Conservation (phyloP, 2,888 invertebrate genomes). For the Drosophila dives region DNA sequence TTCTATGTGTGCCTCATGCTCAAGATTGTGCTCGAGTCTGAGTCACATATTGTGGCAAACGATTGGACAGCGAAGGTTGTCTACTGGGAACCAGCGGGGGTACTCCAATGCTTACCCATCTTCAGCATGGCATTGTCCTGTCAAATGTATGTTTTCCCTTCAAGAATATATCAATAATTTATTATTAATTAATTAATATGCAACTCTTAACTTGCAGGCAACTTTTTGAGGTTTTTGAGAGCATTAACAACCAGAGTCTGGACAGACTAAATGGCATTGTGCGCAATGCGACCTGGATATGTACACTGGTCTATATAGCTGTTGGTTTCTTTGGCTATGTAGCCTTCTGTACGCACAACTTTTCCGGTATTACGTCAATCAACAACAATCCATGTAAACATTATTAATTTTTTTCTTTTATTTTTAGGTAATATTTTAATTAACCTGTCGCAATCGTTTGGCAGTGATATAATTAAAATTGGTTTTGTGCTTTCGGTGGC, state of each 20-base stretch:
- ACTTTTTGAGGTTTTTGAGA: constrained; percentile 96
- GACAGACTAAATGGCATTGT: constrained; percentile 96
- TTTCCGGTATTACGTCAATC: constrained; percentile 86
- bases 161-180: too few species aligned
- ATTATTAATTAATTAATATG: not conserved
- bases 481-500: constrained; percentile 98
- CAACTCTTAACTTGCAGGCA: constrained; percentile 87
- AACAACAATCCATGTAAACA: not conserved
- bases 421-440: constrained; percentile 93
- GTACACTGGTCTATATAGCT: constrained; percentile 94
- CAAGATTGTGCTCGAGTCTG: constrained; percentile 93
- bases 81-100: constrained; percentile 93
- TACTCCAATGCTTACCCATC: constrained; percentile 96
- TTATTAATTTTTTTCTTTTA: not conserved
- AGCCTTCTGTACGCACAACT: constrained; percentile 92
- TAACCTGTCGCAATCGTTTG: constrained; percentile 92
- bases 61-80: constrained; percentile 91
- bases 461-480: constrained; percentile 95
- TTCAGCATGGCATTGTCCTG: constrained; percentile 98
- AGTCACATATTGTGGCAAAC: constrained; percentile 89
- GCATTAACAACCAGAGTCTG: constrained; percentile 93
- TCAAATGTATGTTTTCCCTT: constrained; percentile 90
- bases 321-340: constrained; percentile 96
- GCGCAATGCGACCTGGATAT: constrained; percentile 95
- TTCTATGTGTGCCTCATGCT: constrained; percentile 96